A percentile compares a stretch with the other conserved stretches of the same genome.
Conservation (phyloP, 2,113 vertebrate species). For the Amphilophus citrinellus region DNA sequence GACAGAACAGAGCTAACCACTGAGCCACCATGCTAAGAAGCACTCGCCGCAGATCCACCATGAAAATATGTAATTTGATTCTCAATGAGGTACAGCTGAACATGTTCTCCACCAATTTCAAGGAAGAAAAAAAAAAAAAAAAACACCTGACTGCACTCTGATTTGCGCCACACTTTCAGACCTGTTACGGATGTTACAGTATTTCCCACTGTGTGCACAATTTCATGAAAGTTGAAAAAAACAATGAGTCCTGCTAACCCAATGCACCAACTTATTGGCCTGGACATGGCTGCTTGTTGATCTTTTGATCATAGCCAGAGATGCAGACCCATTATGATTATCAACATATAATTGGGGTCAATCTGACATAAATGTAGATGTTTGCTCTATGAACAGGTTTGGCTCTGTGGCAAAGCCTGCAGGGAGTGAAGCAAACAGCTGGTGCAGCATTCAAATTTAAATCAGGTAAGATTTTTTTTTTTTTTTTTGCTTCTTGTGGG, state of each 20-base stretch:
- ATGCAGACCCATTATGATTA: neutral
- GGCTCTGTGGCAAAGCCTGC: too few relatives aligned
- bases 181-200: neutral
- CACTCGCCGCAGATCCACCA: too few relatives aligned
- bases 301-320: neutral
- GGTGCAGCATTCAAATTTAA: neutral
- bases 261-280: neutral
- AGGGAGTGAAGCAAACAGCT: conserved; percentile 1
- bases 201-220: neutral
- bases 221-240: neutral
- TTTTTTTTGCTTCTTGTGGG: neutral
- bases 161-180: neutral
- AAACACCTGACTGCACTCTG: too few relatives aligned
- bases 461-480: neutral
- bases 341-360: too few relatives aligned
- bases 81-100: too few relatives aligned
- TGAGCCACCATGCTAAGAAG: too few relatives aligned
- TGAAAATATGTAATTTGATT: too few relatives aligned
- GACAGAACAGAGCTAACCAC: neutral
- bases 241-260: neutral
- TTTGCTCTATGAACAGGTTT: neutral
- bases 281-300: neutral
- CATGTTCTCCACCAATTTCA: too few relatives aligned
- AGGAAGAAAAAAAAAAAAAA: too few relatives aligned
- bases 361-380: neutral